Evolutionary conservation across 2,888 invertebrate genomes (phyloP), one percentile per base, ranked within the genome.

Genomic region (Sarcophaga caerulescens): DNA sequence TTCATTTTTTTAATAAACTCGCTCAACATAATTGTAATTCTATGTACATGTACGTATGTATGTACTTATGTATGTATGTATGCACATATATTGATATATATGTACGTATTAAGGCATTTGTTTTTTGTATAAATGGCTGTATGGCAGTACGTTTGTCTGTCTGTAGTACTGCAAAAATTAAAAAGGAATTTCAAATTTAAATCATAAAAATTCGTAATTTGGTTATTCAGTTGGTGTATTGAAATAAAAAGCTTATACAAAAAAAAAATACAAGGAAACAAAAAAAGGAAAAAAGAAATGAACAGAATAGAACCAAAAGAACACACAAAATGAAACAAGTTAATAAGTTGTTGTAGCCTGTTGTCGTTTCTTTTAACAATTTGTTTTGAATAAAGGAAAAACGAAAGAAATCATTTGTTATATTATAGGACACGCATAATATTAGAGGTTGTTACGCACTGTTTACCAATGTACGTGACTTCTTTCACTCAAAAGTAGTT

Each of bases 361-460:
- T 35, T 71, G 23, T 68, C 71, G 60, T 63, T 76, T 19, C 11
- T 62, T 69, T 57, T 52, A 66, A 73, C 83, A 83, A 78, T 73
- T 83, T 83, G 74, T 68, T n/a, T 75, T 69, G 69, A 69, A 69
- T 71, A 57, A 35, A 59, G 11, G 52, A 19, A 47, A 45, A 59
- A 65, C 35, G 21, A 63, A 19, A 45, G 66, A 62, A 70, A 69
- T 80, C 79, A 77, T 85, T 85, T 83, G 80, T 85, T 83, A 74
- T 85, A 73, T 83, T 80, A 81, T 80, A 74, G 83, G 80, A 85
- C 85, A 85, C 80, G 83, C 83, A 83, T 85, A 82, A 85, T 85
- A 85, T 85, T 85, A 85, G 83, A 85, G 85, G 85, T 85, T 85
- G 85, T 85, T 85, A 85, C 83, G 85, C 85, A 85, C 85, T 85